Evolutionary conservation across 2,797 vertebrate genomes (phyloP).

Genomic region (Sebastes hubbsi): DNA sequence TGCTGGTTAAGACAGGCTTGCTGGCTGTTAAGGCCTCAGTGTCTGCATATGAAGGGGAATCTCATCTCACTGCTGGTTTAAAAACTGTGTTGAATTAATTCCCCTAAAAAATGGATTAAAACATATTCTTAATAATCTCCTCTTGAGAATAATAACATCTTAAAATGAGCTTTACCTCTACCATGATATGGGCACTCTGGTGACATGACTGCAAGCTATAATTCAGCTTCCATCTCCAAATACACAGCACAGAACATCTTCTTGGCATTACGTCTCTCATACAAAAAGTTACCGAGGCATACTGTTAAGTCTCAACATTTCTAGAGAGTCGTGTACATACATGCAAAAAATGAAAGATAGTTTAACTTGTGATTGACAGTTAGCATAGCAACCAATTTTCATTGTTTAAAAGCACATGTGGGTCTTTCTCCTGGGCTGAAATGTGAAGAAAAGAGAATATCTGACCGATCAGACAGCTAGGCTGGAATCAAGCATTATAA

Average conservation of each 20-base stretch:
- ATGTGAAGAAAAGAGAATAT: conserved; percentile 4
- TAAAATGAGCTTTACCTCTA: not conserved
- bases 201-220: not conserved
- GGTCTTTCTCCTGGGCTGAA: conserved; percentile 2
- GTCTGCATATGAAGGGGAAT: not conserved
- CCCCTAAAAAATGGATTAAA: not conserved
- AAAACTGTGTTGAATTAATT: not conserved
- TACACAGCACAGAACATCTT: conserved; percentile 6
- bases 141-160: not conserved
- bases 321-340: conserved; percentile 18
- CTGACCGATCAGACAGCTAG: not conserved
- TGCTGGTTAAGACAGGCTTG: not conserved
- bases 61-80: not conserved
- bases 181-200: not conserved
- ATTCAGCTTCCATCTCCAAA: not conserved
- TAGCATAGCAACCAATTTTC: conserved; percentile 6
- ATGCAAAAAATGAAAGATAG: conserved; percentile 16
- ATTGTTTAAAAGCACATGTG: not conserved
- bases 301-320: not conserved
- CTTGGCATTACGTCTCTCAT: not conserved
- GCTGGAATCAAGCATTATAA: not conserved
- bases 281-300: not conserved
- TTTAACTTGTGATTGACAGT: not conserved
- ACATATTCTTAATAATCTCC: not conserved
- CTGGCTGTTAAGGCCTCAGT: not conserved